Base-by-base conservation (phyloP, 2,888 invertebrate genomes). In the Apantesis nais region DNA sequence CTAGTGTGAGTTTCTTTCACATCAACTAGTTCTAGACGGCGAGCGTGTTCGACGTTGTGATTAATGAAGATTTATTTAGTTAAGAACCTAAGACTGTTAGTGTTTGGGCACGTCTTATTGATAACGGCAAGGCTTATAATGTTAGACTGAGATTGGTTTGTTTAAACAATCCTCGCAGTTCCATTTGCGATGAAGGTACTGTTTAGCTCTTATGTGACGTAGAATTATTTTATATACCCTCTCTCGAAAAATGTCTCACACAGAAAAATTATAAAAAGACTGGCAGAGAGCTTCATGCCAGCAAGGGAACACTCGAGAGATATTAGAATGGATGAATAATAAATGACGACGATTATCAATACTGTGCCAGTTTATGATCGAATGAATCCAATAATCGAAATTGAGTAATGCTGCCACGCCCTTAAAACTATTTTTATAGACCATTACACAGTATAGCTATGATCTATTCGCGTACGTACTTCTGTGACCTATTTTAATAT, bases 351-450 rank as follows among this genome's bases (percentile, higher is more conserved):
- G 8, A 48, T 25, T n/a, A 34, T 48, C 48, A n/a, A 12, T 22
- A 39, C 9, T 29, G 22, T 66, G 66, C 55, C 66, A 66, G 39
- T 39, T 39, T 19, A 37, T 58, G n/a, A n/a, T 37, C 25, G n/a
- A n/a, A n/a, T n/a, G n/a, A n/a, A n/a, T n/a, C n/a, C n/a, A n/a
- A 22, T 64, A 34, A 8, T n/a, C 31, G 16, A 66, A 25, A 52
- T 52, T 25, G 14, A 66, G 25, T 14, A 25, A 14, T n/a, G 9
- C 44, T 48, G 48, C 48, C 44, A 60, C 52, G 68, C 68, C 68
- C 68, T 63, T 64, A 60, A 25, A 12, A 67, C 67, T 80, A 79
- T 78, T 78, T 80, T 69, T 75, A 74, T 71, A 34, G n/a, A 37
- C 52, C 52, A 72, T 52, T 34, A 48, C 71, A 67, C 19, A 67